Evolutionary conservation across 2,888 invertebrate species (phyloP).

Genomic region (Agelastica alni): DNA sequence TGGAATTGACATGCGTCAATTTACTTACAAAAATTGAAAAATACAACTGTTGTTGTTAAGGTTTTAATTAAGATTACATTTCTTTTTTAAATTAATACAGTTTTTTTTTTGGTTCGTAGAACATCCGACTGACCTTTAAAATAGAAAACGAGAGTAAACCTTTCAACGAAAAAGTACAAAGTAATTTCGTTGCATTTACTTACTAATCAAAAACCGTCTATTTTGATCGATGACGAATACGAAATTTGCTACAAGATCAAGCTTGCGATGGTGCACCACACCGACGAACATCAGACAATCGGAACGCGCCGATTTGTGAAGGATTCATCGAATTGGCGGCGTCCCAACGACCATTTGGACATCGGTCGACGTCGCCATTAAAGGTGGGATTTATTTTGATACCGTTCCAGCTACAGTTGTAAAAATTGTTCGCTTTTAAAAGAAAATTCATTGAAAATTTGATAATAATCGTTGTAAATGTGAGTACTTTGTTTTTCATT

Average conservation of each 20-base stretch:
- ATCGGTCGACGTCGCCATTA: neutral
- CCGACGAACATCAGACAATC: slow-evolving; percentile 17
- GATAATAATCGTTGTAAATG: too few relatives aligned
- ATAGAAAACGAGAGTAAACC: neutral
- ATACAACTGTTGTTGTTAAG: too few relatives aligned
- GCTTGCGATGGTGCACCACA: slow-evolving; percentile 12
- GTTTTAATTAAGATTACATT: too few relatives aligned
- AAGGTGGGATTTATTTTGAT: too few relatives aligned
- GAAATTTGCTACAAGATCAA: slow-evolving; percentile 12
- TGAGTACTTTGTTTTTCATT: too few relatives aligned
- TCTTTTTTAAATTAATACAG: neutral
- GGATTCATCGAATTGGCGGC: slow-evolving; percentile 39
- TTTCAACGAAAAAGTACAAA: slow-evolving; percentile 18
- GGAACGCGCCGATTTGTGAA: slow-evolving; percentile 19
- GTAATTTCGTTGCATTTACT: slow-evolving; percentile 4
- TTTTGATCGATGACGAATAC: slow-evolving; percentile 41
- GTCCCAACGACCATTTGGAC: slow-evolving; percentile 32
- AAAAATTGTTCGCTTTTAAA: too few relatives aligned
- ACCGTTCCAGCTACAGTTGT: too few relatives aligned
- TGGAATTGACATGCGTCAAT: too few relatives aligned
- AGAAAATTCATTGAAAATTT: too few relatives aligned
- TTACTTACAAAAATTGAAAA: too few relatives aligned
- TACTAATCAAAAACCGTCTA: slow-evolving; percentile 30
- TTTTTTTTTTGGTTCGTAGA: slow-evolving; percentile 4
- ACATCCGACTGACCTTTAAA: slow-evolving; percentile 11